Percentiles rank a stretch among this genome's conserved stretches.
Conservation (phyloP, 2,797 vertebrate species). For the Coracias cyanogaster region DNA sequence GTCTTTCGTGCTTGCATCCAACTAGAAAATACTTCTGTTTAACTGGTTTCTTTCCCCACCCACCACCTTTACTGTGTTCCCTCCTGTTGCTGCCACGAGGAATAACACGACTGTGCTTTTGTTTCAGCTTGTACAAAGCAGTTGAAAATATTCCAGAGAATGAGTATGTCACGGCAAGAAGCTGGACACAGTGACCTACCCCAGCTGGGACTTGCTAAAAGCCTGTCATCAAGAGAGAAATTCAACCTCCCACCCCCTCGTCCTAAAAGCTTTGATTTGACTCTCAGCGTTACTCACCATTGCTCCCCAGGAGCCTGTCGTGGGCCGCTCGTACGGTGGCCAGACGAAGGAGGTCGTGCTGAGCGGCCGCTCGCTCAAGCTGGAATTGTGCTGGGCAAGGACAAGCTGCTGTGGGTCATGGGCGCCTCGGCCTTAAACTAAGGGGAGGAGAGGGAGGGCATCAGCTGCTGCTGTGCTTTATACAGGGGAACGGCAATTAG, state of each 20-base stretch:
- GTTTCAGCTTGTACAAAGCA: not conserved
- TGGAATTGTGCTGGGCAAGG: not conserved
- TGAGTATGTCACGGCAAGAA: not conserved
- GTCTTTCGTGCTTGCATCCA: not conserved
- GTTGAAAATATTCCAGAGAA: not conserved
- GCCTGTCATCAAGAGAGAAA: not conserved
- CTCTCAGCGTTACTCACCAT: not conserved
- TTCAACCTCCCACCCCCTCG: not conserved
- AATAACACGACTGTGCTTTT: not conserved
- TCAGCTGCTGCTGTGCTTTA: fast-evolving
- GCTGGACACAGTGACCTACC: not conserved
- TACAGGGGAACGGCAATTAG: not conserved
- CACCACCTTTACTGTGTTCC: not conserved
- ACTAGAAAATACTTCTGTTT: not conserved
- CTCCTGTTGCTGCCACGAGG: not conserved
- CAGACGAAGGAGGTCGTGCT: fast-evolving
- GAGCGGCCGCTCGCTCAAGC: fast-evolving
- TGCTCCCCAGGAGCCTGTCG: fast-evolving
- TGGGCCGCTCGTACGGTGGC: not conserved
- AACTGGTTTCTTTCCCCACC: not conserved
- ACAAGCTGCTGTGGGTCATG: fast-evolving
- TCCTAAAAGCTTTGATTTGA: not conserved
- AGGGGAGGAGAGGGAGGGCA: not conserved
- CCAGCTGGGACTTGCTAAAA: not conserved
- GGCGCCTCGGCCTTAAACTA: not conserved